Evolutionary conservation across 64 coral and sea anemone species (phyloP), one percentile per base, ranked within the genome.

Genomic region (Orbicella faveolata): DNA sequence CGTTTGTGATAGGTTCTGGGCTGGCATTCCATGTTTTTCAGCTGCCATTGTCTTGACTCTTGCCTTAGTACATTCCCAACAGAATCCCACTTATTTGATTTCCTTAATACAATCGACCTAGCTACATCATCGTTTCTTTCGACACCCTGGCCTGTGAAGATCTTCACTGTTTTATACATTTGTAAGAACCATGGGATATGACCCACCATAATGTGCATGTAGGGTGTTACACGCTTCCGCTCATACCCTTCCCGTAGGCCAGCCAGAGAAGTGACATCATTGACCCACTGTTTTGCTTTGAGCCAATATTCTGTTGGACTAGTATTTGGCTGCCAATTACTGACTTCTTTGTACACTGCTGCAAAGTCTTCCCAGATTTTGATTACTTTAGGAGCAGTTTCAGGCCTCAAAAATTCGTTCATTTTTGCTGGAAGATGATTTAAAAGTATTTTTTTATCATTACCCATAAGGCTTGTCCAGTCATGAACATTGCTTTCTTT

Each of bases 41-140:
- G 51, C 26, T 73, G 63, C 44, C 79, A 73, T 34, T 84, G 89
- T 4, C 89, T 2, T 52, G 33, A 52, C 55, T 91, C 89, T 61
- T 52, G 26, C 30, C 52, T 23, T 0, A 91, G 52, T n/a, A 89
- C 51, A 74, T 92, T 83, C 12, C 53, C 36, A 36, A 63, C 72
- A 54, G 55, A 52, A 18, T 92, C 90, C 90, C 90, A 92, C 48
- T 92, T 87, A 65, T 92, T 92, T 4, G 90, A 92, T 87, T 87
- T 92, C 34, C 61, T 77, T 19, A 92, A 73, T n/a, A 92, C 52
- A 51, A 80, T 80, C 25, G 55, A 37, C 62, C 59, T 34, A 2
- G 84, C 90, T 44, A 37, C 59, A 79, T 87, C 90, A 73, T 92
- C 80, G 21, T 92, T 92, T 80, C 76, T 90, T 67, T 89, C 92